Evolutionary conservation across 2,113 vertebrate species (phyloP), one percentile per base, ranked within the genome.

Genomic region (Orientallactaga bullata): DNA sequence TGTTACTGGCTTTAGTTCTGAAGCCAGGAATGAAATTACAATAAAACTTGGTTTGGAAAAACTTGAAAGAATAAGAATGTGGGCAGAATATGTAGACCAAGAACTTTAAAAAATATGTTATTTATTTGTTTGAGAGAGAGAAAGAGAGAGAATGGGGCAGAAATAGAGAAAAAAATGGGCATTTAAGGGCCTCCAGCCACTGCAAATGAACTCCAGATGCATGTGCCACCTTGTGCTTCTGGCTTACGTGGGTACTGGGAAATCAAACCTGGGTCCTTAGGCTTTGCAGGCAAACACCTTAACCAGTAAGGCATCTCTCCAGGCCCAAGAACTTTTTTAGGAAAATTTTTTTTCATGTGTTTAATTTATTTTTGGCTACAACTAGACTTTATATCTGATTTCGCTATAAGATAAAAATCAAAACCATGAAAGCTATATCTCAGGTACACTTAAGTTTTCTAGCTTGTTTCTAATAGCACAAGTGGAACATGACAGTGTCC

Each of bases 21-120:
- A 96, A 84, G 84, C 51, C 89, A 73, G 37, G 80, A 92, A 94
- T 91, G 74, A 73, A 92, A 77, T 96, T 96, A 94, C 68, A 95
- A 84, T 85, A 90, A 97, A 97, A 96, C 58, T 32, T 93, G 76
- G 94, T 96, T 93, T 91, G 96, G 82, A 18, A 12, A 81, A 97
- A 96, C n/a, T 26, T 87, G 63, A 60, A 93, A 85, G 80, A 94
- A 16, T 37, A 93, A 60, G 35, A 95, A 96, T 42, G 13, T 87
- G 21, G 68, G 83, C 2, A 91, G 85, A 32, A 76, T 8, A 60
- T 39, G 21, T 10, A 3, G 18, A 93, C 60, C 12, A 76, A 68
- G 82, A 71, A 71, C 80, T 47, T 80, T 61, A 47, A 47, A 47
- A 47, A 47, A 47, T 47, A 47, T 47, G 5, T 47, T 47, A 47